Evolutionary conservation across 2,113 vertebrate genomes (phyloP).

Genomic region (Podilymbus podiceps): DNA sequence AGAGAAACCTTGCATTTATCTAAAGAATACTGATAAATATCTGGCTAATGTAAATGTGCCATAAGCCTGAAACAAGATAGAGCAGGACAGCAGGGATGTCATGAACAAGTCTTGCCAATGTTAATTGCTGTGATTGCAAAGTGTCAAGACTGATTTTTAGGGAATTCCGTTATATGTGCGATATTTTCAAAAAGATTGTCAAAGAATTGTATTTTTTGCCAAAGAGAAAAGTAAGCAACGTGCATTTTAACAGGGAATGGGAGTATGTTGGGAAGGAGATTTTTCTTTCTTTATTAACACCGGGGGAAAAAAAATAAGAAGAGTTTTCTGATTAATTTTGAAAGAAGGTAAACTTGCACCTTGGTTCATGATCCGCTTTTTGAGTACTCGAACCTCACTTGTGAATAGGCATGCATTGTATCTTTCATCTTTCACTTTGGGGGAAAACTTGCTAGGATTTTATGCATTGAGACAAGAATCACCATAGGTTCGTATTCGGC

Average conservation of each 20-base stretch:
- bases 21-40: neutral
- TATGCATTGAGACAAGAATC: neutral
- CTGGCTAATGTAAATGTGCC: neutral
- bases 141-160: neutral
- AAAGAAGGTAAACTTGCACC: neutral
- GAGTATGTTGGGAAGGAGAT: neutral
- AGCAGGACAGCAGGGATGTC: neutral
- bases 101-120: neutral
- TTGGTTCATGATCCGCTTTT: neutral
- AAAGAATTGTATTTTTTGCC: neutral
- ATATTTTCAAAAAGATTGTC: neutral
- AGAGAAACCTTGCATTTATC: neutral
- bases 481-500: neutral
- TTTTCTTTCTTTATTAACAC: neutral
- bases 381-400: neutral
- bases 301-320: neutral
- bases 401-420: neutral
- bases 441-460: neutral
- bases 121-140: neutral
- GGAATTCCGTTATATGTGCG: neutral
- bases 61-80: neutral
- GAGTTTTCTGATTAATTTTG: neutral
- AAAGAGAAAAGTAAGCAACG: neutral
- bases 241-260: neutral
- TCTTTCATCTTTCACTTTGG: neutral